Conservation (phyloP, 2,797 vertebrate genomes). For the Macrochelys suwanniensis region DNA sequence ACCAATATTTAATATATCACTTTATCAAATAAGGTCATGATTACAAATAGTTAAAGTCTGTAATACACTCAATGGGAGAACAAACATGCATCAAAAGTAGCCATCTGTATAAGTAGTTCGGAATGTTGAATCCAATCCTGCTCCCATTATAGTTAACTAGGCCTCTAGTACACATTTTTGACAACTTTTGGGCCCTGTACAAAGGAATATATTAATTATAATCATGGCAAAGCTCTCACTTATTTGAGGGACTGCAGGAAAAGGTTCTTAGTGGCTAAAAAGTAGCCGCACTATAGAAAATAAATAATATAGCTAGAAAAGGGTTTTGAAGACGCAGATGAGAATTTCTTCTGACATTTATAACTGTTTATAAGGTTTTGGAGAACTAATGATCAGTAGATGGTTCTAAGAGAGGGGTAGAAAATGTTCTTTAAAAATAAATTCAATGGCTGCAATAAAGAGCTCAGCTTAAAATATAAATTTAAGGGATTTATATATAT, state of each 20-base stretch:
- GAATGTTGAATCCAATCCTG: not conserved
- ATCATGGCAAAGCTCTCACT: not conserved
- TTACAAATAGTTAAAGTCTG: not conserved
- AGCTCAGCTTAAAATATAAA: not conserved
- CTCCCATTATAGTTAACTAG: not conserved
- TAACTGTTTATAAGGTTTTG: not conserved
- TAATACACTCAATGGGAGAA: constrained; percentile 1
- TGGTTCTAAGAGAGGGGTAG: not conserved
- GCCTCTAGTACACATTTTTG: not conserved
- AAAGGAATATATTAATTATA: not conserved
- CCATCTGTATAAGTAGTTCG: not conserved
- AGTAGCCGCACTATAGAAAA: constrained; percentile 1
- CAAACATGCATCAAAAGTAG: not conserved
- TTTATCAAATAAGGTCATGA: not conserved
- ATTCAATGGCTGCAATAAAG: constrained; percentile 3
- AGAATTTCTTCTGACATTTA: not conserved
- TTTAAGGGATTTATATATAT: no score
- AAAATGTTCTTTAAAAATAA: not conserved
- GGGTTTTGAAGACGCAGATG: not conserved
- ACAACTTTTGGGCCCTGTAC: not conserved
- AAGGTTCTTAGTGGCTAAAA: not conserved
- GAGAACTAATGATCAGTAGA: not conserved
- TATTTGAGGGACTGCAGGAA: not conserved
- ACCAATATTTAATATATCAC: not conserved
- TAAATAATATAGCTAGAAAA: not conserved